Evolutionary conservation across 2,888 invertebrate genomes (phyloP).

Genomic region (Agrochola macilenta): DNA sequence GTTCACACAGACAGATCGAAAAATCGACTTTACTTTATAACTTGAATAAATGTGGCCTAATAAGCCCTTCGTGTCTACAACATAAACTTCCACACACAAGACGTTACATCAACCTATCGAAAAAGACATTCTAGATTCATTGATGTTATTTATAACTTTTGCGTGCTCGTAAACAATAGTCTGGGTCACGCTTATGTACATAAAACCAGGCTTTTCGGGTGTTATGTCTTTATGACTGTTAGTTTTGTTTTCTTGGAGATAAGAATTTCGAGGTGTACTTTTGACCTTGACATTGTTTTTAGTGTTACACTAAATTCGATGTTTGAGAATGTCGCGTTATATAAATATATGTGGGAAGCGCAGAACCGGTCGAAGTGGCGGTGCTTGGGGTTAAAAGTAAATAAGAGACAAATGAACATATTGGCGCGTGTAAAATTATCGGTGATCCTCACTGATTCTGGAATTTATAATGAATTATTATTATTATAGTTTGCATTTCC

Average conservation of each 20-base stretch:
- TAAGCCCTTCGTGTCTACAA: constrained; percentile 15
- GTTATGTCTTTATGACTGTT: constrained; percentile 31
- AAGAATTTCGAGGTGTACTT: constrained; percentile 3
- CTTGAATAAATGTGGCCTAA: neutral
- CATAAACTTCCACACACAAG: constrained; percentile 2
- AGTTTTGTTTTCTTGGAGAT: constrained; percentile 40
- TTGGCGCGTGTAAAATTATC: too few relatives aligned
- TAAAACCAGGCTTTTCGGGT: constrained; percentile 42
- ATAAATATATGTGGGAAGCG: too few relatives aligned
- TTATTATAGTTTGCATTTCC: too few relatives aligned
- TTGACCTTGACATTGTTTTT: constrained; percentile 32
- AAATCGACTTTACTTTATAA: neutral
- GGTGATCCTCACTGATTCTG: too few relatives aligned
- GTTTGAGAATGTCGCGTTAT: neutral
- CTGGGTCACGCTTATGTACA: constrained; percentile 36
- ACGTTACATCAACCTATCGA: constrained; percentile 39
- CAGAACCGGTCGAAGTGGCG: too few relatives aligned
- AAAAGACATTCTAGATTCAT: constrained; percentile 62
- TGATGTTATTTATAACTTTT: constrained; percentile 61
- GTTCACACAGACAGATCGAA: neutral
- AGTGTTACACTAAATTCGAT: neutral
- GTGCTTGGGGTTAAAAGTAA: too few relatives aligned
- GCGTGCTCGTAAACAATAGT: constrained; percentile 60
- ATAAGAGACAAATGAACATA: too few relatives aligned
- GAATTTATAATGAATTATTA: too few relatives aligned